Percentiles rank a stretch among this genome's conserved stretches.
phyloP scores from a whole-genome alignment of 2,888 invertebrate genomes.

The Lypha dubia region DNA sequence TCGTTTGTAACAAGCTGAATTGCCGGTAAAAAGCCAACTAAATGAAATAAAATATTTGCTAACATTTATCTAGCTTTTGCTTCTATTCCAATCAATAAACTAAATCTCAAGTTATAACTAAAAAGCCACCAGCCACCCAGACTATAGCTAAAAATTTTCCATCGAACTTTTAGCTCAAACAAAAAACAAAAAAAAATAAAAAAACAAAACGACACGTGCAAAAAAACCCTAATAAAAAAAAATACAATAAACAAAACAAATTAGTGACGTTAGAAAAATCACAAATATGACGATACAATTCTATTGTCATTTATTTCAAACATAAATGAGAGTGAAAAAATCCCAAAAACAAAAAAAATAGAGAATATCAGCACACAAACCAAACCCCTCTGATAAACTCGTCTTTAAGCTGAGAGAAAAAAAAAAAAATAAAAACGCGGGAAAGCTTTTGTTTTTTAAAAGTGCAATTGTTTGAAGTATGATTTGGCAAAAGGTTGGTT shows the following conservation, averaged over 20 bases:
- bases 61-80: conserved; percentile 68
- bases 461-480: not conserved
- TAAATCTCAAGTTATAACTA: too few species aligned
- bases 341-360: conserved; percentile 35
- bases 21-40: conserved; percentile 69
- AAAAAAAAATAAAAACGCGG: conserved; percentile 31
- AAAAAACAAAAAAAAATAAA: conserved; percentile 12
- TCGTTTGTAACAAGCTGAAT: conserved; percentile 51
- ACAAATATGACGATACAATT: conserved; percentile 56
- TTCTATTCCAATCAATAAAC: conserved; percentile 13
- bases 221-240: conserved; percentile 67
- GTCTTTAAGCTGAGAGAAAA: conserved; percentile 17
- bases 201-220: too few species aligned
- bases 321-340: conserved; percentile 47
- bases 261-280: conserved; percentile 65
- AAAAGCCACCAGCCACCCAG: conserved; percentile 4
- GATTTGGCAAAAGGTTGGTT: not conserved
- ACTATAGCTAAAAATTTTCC: conserved; percentile 21
- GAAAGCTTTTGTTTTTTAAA: conserved; percentile 31
- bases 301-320: conserved; percentile 30
- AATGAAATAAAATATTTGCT: conserved; percentile 63
- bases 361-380: not conserved
- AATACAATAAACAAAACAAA: conserved; percentile 49
- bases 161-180: conserved; percentile 16
- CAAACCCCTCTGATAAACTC: conserved; percentile 1